Base-by-base conservation (phyloP, 1,140 invertebrate genomes). In the Drosophila nannoptera region DNA sequence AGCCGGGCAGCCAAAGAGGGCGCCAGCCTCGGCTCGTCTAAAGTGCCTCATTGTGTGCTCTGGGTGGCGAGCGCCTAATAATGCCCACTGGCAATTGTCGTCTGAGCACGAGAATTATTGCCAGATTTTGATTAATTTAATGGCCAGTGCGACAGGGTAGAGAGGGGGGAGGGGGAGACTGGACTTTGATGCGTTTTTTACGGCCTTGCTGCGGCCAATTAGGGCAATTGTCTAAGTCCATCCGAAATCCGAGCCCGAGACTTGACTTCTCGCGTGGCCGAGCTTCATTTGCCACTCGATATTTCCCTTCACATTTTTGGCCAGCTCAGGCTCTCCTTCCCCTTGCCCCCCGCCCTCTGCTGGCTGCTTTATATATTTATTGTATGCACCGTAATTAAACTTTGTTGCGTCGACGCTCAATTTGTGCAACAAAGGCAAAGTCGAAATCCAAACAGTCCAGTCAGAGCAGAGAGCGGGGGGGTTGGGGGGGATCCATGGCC, bases 401-500 rank as follows among this genome's bases (percentile, higher is more conserved):
- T 83, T 84, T 84, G 81, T 84, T 84, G 76, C 78, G 52, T 73
- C 75, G 80, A 73, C 80, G 80, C 78, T 83, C 80, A 80, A 83
- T 83, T 83, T 83, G 80, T 77, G 73, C 78, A 83, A 83, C 80
- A 83, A 83, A 84, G 67, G 78, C 61, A 75, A 80, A 61, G 43
- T 56, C 36, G 50, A 67, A 55, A 48, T 59, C 54, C 69, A 66
- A 64, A 69, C 60, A 36, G 66, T 33, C 35, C 36, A 16, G 8
- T 5, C 0, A 14, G 42, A 22, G 11, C 32, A 29, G 36, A 31
- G 12, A 42, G 40, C n/a, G 40, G n/a, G n/a, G n/a, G n/a, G n/a
- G n/a, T n/a, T n/a, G n/a, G n/a, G n/a, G n/a, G n/a, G n/a, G n/a
- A n/a, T n/a, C n/a, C n/a, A n/a, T n/a, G n/a, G n/a, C n/a, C n/a